phyloP scores from a whole-genome alignment of 1,140 invertebrate genomes.

The Battus philenor region DNA sequence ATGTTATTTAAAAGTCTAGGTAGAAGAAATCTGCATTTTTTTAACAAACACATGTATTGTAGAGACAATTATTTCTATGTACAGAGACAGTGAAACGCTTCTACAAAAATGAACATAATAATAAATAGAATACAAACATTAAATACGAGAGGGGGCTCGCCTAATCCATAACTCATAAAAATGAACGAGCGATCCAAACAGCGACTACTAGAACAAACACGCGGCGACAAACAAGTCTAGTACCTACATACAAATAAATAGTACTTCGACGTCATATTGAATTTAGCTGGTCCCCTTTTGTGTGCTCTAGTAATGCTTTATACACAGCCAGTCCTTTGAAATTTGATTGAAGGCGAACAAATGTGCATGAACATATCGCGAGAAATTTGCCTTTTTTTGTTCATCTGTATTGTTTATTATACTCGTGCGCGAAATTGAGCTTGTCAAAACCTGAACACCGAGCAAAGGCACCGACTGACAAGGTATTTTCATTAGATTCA shows the following conservation, averaged over 20 bases:
- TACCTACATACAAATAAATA: slow-evolving; percentile 29
- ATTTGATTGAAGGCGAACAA: slow-evolving; percentile 13
- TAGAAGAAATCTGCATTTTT: too few relatives aligned
- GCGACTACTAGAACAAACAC: slow-evolving; percentile 50
- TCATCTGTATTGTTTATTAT: slow-evolving; percentile 13
- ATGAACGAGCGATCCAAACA: slow-evolving; percentile 55
- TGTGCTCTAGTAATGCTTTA: slow-evolving; percentile 15
- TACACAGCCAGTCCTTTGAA: slow-evolving; percentile 14
- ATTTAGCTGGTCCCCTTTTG: slow-evolving; percentile 13
- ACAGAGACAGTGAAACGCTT: too few relatives aligned
- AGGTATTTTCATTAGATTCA: slow-evolving; percentile 67
- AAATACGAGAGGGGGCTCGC: slow-evolving; percentile 50
- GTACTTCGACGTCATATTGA: slow-evolving; percentile 17
- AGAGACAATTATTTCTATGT: too few relatives aligned
- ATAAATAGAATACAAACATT: slow-evolving; percentile 41
- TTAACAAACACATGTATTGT: too few relatives aligned
- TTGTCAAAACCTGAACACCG: slow-evolving; percentile 21
- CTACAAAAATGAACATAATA: slow-evolving; percentile 44
- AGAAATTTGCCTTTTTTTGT: slow-evolving; percentile 8
- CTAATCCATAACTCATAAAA: slow-evolving; percentile 71
- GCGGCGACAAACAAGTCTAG: slow-evolving; percentile 39
- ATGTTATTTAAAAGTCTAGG: too few relatives aligned
- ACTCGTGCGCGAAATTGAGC: slow-evolving; percentile 8
- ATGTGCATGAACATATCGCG: slow-evolving; percentile 7
- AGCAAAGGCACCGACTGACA: slow-evolving; percentile 36